Base-by-base conservation (phyloP, 2,113 vertebrate species). In the Vidua chalybeata region DNA sequence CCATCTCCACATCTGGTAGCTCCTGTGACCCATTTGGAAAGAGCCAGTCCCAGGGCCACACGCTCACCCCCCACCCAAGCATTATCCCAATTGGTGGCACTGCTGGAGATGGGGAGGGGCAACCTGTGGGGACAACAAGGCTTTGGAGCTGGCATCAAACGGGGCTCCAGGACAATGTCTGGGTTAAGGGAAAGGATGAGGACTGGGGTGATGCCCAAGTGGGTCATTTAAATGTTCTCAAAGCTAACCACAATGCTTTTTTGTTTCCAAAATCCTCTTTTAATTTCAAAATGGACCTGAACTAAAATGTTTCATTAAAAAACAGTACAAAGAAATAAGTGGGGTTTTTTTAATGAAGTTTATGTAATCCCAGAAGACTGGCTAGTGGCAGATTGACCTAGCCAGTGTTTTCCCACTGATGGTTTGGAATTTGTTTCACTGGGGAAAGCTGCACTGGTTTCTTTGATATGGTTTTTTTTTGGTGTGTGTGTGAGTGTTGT, bases 371-470 rank as follows among this genome's bases (percentile, higher is more conserved):
- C 82, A 93, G 75, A 73, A 79, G 88, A 73, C 75, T 56, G 63
- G 62, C 56, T 59, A 56, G 80, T 95, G 91, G 91, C 95, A 94
- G 48, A 59, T 15, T 93, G 94, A 91, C 96, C 96, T 80, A 93
- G 86, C 76, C 89, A 87, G 23, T 33, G 61, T 63, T 89, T 96
- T 95, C 84, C 80, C 80, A 78, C 86, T 67, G 30, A 72, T 45
- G 24, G 33, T 91, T 84, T 93, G 76, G 64, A 83, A 33, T 92
- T 90, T 71, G 52, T 89, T 86, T 81, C 80, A 43, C 80, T 51
- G 80, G 52, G 68, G 82, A 81, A 89, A 93, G 48, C 28, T 56
- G 59, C 48, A 55, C 45, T 46, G n/a, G 16, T 75, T 80, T 90
- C 73, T 90, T 71, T 90, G 87, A 49, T 83, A 41, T 0, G 3